These are phyloP conservation scores for Adelosebastes latens DNA, from an alignment of 2,797 vertebrate species.

Conservation along the genomic window DNA sequence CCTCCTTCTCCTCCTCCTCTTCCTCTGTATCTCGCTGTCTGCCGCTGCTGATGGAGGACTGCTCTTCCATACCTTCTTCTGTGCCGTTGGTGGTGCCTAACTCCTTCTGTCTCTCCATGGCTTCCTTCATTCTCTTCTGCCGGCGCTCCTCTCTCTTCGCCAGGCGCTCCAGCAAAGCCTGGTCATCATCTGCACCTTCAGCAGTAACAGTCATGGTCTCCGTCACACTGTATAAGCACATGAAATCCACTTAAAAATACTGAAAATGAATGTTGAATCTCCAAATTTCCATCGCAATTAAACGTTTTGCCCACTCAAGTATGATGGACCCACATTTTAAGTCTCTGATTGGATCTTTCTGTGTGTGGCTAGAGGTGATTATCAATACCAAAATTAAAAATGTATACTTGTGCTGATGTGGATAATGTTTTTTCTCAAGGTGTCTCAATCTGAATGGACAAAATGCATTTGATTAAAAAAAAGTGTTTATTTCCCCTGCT, in stretches of 20 bases:
- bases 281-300: neutral
- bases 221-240: slow-evolving; percentile 73
- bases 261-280: neutral
- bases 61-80: slow-evolving; percentile 54
- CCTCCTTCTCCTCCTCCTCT: slow-evolving; percentile 28
- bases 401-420: too few species aligned
- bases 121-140: slow-evolving; percentile 92
- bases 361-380: neutral
- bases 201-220: slow-evolving; percentile 61
- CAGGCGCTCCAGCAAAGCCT: slow-evolving; percentile 89
- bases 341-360: neutral
- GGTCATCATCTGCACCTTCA: slow-evolving; percentile 86
- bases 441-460: neutral
- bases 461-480: neutral
- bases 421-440: neutral
- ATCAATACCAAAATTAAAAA: neutral
- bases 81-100: slow-evolving; percentile 71
- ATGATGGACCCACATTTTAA: neutral
- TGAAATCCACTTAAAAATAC: neutral
- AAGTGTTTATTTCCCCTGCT: neutral
- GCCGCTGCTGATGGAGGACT: slow-evolving; percentile 20
- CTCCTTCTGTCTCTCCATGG: slow-evolving; percentile 93
- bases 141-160: slow-evolving; percentile 93
- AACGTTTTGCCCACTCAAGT: neutral
- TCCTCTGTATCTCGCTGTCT: slow-evolving; percentile 28